Evolutionary conservation across 2,888 invertebrate species (phyloP), one percentile per base, ranked within the genome.

Genomic region (Eupelmus urozonus): DNA sequence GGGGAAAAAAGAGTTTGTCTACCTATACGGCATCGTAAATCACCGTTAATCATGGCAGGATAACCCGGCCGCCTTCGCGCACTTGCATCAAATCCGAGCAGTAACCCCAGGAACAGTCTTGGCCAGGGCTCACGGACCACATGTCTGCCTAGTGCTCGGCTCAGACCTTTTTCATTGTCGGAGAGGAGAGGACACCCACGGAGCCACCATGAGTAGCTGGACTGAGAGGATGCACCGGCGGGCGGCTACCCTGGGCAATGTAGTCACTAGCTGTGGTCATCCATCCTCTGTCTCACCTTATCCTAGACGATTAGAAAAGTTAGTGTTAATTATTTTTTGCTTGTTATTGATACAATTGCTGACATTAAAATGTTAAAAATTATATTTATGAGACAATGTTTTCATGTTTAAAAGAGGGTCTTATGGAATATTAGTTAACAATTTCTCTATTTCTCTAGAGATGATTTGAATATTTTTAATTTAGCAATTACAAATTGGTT

Each of bases 191-290:
- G 18, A 45, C 49, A n/a, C n/a, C 5, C 42, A 60, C 7, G 4
- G 13, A 59, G 60, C n/a, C 62, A 76, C 18, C 45, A 96, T 96
- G 96, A 95, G 95, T 92, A 96, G 95, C 91, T 96, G 96, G 96
- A 96, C 96, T 87, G 95, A 96, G 90, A 95, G 96, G 91, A 96
- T 96, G 94, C 96, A 96, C 91, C 93, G 96, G 88, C 94, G 96
- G 91, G 97, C 96, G 87, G 96, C 96, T 90, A 96, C 96, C 88
- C 92, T 97, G 87, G 95, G 96, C 90, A 96, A 95, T 91, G 96
- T 96, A 87, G 96, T 97, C 86, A 96, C 96, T 85, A 96, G 96
- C 86, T 97, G 97, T 90, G 96, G 96, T 81, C 96, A 96, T 91
- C 95, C 96, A 29, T 94, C 94, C 82, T 91, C 93, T 34, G 85